These are phyloP conservation scores for Cactoblastis cactorum DNA, from an alignment of 2,888 invertebrate species.

Conservation along the genomic window DNA sequence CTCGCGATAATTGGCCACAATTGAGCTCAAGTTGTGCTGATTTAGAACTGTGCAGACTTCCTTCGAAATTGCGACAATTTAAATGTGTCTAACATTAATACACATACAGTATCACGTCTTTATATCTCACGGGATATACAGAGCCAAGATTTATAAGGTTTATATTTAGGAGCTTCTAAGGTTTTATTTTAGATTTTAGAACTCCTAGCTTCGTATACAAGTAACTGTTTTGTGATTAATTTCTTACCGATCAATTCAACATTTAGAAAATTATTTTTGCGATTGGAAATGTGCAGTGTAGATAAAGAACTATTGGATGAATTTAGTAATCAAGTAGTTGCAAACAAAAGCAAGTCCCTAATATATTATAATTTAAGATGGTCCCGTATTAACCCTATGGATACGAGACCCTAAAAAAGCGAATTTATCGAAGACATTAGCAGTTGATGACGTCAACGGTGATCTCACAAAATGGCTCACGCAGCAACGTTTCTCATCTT, in stretches of 20 bases:
- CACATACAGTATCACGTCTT: not conserved
- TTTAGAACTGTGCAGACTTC: not conserved
- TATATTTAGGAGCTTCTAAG: too few relatives aligned
- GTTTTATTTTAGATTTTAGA: too few relatives aligned
- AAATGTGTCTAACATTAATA: slow-evolving; percentile 1
- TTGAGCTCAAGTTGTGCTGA: slow-evolving; percentile 9
- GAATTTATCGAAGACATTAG: slow-evolving; percentile 2
- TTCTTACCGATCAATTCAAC: too few relatives aligned
- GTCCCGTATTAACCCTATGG: not conserved
- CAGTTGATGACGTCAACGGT: slow-evolving; percentile 1
- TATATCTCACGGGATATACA: not conserved
- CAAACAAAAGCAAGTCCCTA: not conserved
- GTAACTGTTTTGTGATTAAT: too few relatives aligned
- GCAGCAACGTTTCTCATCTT: slow-evolving; percentile 3
- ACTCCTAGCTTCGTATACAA: too few relatives aligned
- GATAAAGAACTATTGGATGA: too few relatives aligned
- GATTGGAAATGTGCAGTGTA: too few relatives aligned
- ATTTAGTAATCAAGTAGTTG: too few relatives aligned
- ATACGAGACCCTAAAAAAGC: not conserved
- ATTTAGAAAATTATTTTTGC: too few relatives aligned
- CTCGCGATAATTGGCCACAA: slow-evolving; percentile 5
- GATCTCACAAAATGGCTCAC: not conserved
- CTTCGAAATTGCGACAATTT: slow-evolving; percentile 3
- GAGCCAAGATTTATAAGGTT: too few relatives aligned
- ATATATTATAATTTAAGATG: too few relatives aligned